phyloP scores from a whole-genome alignment of 2,113 vertebrate species.

The Rallus limicola region DNA sequence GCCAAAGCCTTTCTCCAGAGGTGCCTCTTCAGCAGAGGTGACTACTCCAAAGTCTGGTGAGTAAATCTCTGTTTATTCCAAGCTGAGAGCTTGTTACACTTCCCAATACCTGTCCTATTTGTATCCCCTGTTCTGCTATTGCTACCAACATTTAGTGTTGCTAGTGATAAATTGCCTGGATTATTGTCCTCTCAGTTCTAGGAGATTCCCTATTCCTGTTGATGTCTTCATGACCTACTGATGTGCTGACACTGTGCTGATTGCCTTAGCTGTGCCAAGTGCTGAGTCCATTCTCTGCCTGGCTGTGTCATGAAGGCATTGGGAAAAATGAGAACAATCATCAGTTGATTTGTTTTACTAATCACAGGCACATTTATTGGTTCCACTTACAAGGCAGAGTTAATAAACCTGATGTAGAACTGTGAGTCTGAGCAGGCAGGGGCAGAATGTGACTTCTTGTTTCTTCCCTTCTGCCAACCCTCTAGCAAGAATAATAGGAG shows the following conservation, averaged over 20 bases:
- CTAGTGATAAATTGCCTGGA: neutral
- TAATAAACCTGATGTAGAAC: neutral
- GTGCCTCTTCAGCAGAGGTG: slow-evolving; percentile 62
- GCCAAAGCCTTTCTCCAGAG: slow-evolving; percentile 79
- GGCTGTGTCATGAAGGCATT: neutral
- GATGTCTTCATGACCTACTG: neutral
- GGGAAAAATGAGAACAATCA: neutral
- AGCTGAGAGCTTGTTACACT: neutral
- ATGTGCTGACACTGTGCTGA: neutral
- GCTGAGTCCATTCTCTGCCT: neutral
- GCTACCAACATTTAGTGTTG: neutral
- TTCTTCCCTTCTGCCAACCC: neutral
- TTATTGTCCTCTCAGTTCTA: neutral
- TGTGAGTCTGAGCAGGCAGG: neutral
- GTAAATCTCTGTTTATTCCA: slow-evolving; percentile 37
- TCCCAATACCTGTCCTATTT: neutral
- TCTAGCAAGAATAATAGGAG: slow-evolving; percentile 21
- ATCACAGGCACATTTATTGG: neutral
- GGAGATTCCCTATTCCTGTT: neutral
- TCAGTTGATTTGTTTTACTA: neutral
- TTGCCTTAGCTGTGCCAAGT: neutral
- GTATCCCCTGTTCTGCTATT: neutral
- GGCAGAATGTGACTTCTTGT: neutral
- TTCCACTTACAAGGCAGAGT: neutral
- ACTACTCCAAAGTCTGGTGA: slow-evolving; percentile 78